Percentiles rank a stretch among this genome's conserved stretches.
Conservation (phyloP, 1,140 invertebrate genomes). For the Aporrectodea caliginosa region DNA sequence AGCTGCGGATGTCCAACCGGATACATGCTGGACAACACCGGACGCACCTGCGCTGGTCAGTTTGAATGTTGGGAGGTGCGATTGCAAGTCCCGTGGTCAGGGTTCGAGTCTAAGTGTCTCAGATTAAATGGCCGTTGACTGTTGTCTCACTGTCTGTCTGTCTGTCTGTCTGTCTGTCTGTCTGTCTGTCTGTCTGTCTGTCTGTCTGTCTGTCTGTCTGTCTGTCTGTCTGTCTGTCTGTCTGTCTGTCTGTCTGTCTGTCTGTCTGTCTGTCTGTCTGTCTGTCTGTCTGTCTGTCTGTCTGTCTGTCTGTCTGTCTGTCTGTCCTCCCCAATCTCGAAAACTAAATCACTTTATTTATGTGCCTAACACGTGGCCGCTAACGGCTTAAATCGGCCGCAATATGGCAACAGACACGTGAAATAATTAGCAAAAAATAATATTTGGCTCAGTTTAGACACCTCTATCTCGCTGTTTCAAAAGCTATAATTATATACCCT, state of each 20-base stretch:
- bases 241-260: slow-evolving; percentile 33
- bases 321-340: too few species aligned
- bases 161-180: slow-evolving; percentile 30
- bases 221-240: slow-evolving; percentile 35
- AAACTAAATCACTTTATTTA: too few species aligned
- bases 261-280: slow-evolving; percentile 34
- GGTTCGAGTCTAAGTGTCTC: too few species aligned
- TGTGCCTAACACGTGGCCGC: too few species aligned
- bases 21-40: slow-evolving; percentile 45
- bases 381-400: too few species aligned
- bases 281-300: slow-evolving; percentile 34
- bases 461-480: too few species aligned
- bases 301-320: slow-evolving; percentile 33
- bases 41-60: slow-evolving; percentile 52
- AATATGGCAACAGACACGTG: too few species aligned
- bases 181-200: slow-evolving; percentile 28
- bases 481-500: too few species aligned
- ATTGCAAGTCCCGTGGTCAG: not conserved
- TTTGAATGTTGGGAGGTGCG: not conserved
- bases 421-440: too few species aligned
- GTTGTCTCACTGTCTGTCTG: slow-evolving; percentile 30
- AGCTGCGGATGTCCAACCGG: slow-evolving; percentile 65
- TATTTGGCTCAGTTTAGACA: too few species aligned
- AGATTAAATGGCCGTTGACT: too few species aligned
- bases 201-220: slow-evolving; percentile 35